Evolutionary conservation across 2,888 invertebrate species (phyloP).

Genomic region (Drosophila nigricruria): DNA sequence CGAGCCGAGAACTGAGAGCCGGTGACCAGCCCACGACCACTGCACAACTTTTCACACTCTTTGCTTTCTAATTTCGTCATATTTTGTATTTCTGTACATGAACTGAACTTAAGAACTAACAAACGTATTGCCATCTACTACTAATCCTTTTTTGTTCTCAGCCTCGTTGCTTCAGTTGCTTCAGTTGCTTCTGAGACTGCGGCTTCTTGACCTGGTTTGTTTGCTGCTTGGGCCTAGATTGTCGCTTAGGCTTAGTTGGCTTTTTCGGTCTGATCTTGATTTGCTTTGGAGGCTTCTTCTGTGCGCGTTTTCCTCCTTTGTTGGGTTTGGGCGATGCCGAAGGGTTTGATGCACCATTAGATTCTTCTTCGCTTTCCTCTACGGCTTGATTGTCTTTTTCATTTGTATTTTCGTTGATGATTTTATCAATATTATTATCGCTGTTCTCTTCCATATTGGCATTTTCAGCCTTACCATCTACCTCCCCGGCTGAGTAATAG

Average conservation of each 20-base stretch:
- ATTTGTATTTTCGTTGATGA: neutral
- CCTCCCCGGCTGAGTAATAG: neutral
- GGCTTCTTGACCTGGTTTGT: neutral
- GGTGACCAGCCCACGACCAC: conserved; percentile 44
- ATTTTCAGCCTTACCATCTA: neutral
- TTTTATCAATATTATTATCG: neutral
- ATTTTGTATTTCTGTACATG: conserved; percentile 24
- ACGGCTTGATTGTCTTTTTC: neutral
- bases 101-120: conserved; percentile 10
- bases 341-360: neutral
- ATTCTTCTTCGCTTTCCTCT: neutral
- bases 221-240: neutral
- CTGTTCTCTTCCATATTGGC: neutral
- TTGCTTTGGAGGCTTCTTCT: neutral
- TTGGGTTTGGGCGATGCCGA: neutral
- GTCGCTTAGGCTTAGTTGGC: neutral
- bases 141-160: neutral
- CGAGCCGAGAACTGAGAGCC: conserved; percentile 23
- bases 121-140: neutral
- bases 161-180: neutral
- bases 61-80: conserved; percentile 17
- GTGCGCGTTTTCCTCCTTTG: neutral
- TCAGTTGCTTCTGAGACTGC: neutral
- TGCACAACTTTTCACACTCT: conserved; percentile 30
- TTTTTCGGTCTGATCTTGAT: neutral